A percentile compares a stretch with the other conserved stretches of the same genome.
Evolutionary conservation across 2,797 vertebrate genomes (phyloP).

Genomic region (Todus mexicanus): DNA sequence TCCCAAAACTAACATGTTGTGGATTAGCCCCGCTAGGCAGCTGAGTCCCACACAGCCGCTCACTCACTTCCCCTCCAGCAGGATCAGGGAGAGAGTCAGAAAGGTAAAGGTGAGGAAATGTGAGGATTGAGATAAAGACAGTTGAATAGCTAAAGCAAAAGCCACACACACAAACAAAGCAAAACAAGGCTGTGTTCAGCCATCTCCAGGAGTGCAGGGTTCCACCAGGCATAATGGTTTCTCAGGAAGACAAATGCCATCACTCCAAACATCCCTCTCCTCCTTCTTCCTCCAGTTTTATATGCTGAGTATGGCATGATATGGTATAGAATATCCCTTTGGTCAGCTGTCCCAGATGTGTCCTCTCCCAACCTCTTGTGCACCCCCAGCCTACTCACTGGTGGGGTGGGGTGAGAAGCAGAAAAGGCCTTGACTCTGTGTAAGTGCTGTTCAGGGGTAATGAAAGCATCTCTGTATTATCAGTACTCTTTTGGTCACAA

Average conservation of each 20-base stretch:
- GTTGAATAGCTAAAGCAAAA: no score
- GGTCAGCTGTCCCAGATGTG: background rate
- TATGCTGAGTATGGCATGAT: no score
- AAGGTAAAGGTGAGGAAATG: background rate
- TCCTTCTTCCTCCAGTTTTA: background rate
- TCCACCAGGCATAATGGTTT: background rate
- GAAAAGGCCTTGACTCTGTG: background rate
- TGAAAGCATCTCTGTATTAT: accelerated
- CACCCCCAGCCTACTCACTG: background rate
- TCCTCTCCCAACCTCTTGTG: background rate
- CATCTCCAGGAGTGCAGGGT: background rate
- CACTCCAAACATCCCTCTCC: background rate
- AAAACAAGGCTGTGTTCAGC: background rate
- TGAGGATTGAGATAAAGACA: no score
- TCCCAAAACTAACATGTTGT: background rate
- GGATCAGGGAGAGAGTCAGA: background rate
- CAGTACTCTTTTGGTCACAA: background rate
- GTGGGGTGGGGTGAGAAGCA: background rate
- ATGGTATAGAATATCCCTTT: background rate
- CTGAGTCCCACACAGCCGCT: background rate
- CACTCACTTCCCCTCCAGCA: background rate
- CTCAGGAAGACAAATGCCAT: background rate
- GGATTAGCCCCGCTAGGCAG: background rate
- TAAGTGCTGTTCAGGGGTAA: background rate
- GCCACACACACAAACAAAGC: no score